Evolutionary conservation across 2,888 invertebrate genomes (phyloP), one percentile per base, ranked within the genome.

Genomic region (Hecatera dysodea): DNA sequence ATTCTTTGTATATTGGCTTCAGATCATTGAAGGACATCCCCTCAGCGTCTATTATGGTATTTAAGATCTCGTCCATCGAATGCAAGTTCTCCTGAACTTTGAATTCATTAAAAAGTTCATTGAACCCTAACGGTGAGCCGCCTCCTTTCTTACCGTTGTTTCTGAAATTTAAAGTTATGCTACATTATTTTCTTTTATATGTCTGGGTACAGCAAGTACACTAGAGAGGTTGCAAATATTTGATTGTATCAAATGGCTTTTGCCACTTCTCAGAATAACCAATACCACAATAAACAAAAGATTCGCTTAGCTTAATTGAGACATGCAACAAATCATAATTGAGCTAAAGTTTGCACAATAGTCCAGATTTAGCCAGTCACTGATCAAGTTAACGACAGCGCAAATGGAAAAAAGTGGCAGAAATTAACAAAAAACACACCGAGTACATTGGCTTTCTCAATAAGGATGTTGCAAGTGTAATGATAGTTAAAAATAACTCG

Each of bases 21-120:
- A 99, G 96, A 89, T 98, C 98, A 94, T 98, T 98, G 92, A 98
- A 98, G 67, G 98, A 98, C 98, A 98, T 98, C 73, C 98, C 98
- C 91, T 98, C 98, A 46, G 98, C 97, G 92, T 98, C 98, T 86
- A 99, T 98, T 90, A 99, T 98, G 88, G 98, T 98, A 87, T 97
- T 98, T 62, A 99, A 96, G 86, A 98, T 98, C 87, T 98, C 98
- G 90, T 98, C 98, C 94, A 98, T 97, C 69, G 98, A 98, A 90
- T 98, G 98, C 64, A 98, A 96, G 87, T 98, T 98, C 94, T 98
- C 98, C 93, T 98, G 98, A 87, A 98, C 97, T 86, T 98, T 97
- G 88, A 98, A 98, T 95, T 98, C 98, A 92, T 98, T 98, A 92
- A 98, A 98, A 86, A 98, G 96, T 94, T 98, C 98, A 89, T 98